These are phyloP conservation scores for Eclectus roratus DNA, from an alignment of 2,113 vertebrate species.

Conservation along the genomic window DNA sequence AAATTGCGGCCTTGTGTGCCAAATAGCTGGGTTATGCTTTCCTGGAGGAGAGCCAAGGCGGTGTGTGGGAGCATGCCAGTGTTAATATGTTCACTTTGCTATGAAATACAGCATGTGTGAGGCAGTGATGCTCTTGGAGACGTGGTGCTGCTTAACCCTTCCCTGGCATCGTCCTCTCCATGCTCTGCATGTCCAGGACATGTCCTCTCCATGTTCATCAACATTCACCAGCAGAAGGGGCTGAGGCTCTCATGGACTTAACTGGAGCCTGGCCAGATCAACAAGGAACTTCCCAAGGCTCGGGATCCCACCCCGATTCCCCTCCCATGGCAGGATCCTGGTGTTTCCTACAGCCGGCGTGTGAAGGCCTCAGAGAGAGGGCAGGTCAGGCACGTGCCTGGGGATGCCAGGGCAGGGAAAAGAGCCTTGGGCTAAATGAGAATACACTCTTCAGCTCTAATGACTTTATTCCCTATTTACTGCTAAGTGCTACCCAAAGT, in stretches of 20 bases:
- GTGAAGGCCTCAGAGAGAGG: not conserved
- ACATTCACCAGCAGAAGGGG: constrained; percentile 6
- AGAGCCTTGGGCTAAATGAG: constrained; percentile 2
- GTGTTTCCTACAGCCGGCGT: not conserved
- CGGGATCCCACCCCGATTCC: not conserved
- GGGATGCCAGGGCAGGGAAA: constrained; percentile 24
- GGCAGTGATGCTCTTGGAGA: constrained; percentile 51
- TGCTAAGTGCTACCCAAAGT: not conserved
- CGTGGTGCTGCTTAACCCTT: constrained; percentile 69
- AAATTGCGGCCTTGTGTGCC: constrained; percentile 49
- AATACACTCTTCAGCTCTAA: not conserved
- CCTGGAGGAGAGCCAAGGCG: constrained; percentile 55
- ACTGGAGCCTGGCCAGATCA: not conserved
- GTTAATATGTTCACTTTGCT: constrained; percentile 66
- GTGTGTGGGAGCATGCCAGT: constrained; percentile 65
- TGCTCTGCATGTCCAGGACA: too few species aligned
- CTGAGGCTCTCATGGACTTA: constrained; percentile 7
- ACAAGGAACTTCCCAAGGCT: not conserved
- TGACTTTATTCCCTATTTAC: constrained; percentile 44
- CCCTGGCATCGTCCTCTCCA: constrained; percentile 5
- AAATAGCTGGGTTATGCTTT: constrained; percentile 49
- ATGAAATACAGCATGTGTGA: constrained; percentile 62
- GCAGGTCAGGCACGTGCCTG: constrained; percentile 13
- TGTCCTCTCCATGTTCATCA: too few species aligned
- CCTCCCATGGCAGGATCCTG: accelerated